These are phyloP conservation scores for Ariopsis seemanni DNA, from an alignment of 2,113 vertebrate species.

Conservation along the genomic window DNA sequence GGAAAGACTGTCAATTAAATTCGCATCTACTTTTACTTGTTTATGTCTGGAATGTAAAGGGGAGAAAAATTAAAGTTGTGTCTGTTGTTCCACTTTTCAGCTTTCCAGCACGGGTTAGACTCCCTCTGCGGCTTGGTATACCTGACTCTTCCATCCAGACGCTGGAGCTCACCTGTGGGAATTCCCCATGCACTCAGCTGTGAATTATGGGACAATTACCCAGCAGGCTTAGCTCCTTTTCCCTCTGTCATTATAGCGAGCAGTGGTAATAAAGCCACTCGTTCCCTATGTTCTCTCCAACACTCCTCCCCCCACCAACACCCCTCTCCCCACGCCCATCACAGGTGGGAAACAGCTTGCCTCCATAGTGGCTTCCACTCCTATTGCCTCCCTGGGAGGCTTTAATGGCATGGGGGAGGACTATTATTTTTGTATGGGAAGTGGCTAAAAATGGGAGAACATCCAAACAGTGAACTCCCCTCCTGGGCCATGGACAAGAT, in stretches of 20 bases:
- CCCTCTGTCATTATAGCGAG: slow-evolving; percentile 58
- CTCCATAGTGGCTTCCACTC: slow-evolving; percentile 37
- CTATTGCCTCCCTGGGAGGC: slow-evolving; percentile 47
- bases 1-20: slow-evolving; percentile 21
- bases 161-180: slow-evolving; percentile 56
- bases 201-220: slow-evolving; percentile 60
- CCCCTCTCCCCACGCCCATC: neutral
- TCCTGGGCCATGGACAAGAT: slow-evolving; percentile 27
- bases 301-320: neutral
- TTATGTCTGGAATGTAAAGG: neutral
- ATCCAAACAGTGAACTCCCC: slow-evolving; percentile 47
- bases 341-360: slow-evolving; percentile 57
- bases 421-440: slow-evolving; percentile 52
- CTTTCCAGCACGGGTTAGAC: neutral
- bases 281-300: slow-evolving; percentile 16
- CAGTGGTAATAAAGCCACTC: slow-evolving; percentile 51
- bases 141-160: slow-evolving; percentile 44
- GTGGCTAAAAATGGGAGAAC: slow-evolving; percentile 25
- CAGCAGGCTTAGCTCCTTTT: slow-evolving; percentile 47
- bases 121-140: slow-evolving; percentile 24
- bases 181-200: slow-evolving; percentile 57
- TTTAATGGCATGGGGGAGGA: slow-evolving; percentile 45
- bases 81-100: neutral
- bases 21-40: neutral
- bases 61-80: neutral